Evolutionary conservation across 2,888 invertebrate species (phyloP).

Genomic region (Drosophila mimica): DNA sequence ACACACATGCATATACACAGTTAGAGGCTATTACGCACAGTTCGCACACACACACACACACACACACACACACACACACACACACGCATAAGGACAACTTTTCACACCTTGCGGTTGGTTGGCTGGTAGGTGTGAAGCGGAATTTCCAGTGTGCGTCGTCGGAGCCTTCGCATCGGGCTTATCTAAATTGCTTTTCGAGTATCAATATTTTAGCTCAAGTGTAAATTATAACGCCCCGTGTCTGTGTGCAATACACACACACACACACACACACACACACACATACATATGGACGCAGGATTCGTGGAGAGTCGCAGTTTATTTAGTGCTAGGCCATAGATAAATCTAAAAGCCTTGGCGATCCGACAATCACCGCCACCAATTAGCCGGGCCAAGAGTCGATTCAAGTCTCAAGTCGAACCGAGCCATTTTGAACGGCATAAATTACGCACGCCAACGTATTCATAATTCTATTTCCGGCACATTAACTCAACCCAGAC

Average conservation of each 20-base stretch:
- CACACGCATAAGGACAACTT: constrained; percentile 34
- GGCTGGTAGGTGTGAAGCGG: constrained; percentile 79
- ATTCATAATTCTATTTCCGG: constrained; percentile 81
- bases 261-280: not conserved
- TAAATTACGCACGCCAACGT: constrained; percentile 80
- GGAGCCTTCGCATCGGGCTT: constrained; percentile 60
- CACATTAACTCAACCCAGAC: constrained; percentile 65
- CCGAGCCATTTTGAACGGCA: constrained; percentile 67
- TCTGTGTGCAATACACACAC: constrained; percentile 17
- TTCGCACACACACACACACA: constrained; percentile 14
- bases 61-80: constrained; percentile 7
- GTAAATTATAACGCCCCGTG: constrained; percentile 75
- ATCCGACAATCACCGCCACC: constrained; percentile 30
- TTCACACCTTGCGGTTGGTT: constrained; percentile 63
- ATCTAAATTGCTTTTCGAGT: constrained; percentile 84
- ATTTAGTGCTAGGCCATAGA: constrained; percentile 78
- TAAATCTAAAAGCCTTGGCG: constrained; percentile 76
- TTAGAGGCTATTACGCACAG: constrained; percentile 4
- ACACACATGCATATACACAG: constrained; percentile 26
- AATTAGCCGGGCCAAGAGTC: constrained; percentile 29
- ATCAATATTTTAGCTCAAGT: constrained; percentile 84
- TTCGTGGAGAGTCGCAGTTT: constrained; percentile 39
- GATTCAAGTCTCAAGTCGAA: constrained; percentile 14
- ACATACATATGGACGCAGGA: constrained; percentile 12
- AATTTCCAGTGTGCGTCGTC: constrained; percentile 76